Conservation (phyloP, 1,140 invertebrate species). For the Neoseiulus cucumeris region DNA sequence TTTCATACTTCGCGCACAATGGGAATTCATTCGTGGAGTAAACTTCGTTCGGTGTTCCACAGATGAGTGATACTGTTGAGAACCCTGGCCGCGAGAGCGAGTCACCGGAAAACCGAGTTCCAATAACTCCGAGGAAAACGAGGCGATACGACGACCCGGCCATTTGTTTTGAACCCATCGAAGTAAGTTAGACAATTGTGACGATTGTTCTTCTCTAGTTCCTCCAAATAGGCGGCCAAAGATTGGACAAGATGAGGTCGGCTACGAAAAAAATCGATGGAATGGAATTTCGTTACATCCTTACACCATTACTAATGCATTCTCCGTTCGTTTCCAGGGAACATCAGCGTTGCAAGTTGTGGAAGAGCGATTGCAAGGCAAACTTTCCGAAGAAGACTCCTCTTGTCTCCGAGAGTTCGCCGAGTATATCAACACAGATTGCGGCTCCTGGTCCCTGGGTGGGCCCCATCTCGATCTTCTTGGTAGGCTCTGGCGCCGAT, state of each 20-base stretch:
- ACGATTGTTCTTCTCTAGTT: too few species aligned
- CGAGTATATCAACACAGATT: constrained; percentile 63
- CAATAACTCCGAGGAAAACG: constrained; percentile 13
- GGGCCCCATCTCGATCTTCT: constrained; percentile 65
- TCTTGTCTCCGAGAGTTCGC: constrained; percentile 43
- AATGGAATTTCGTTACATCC: too few species aligned
- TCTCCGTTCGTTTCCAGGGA: too few species aligned
- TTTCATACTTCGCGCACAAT: too few species aligned
- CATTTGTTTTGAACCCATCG: constrained; percentile 52
- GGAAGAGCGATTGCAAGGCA: constrained; percentile 37
- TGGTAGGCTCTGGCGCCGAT: constrained; percentile 35
- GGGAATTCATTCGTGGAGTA: too few species aligned
- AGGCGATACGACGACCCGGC: constrained; percentile 42
- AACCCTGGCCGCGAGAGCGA: background rate
- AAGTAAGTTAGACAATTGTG: too few species aligned
- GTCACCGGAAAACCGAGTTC: background rate
- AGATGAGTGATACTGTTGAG: background rate
- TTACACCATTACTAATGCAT: too few species aligned
- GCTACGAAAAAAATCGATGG: too few species aligned
- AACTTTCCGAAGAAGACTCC: constrained; percentile 32
- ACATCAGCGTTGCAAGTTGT: constrained; percentile 41
- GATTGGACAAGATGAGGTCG: too few species aligned
- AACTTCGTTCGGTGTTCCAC: background rate
- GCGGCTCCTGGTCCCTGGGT: constrained; percentile 72
- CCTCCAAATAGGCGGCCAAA: too few species aligned